Conservation (phyloP, 2,888 invertebrate genomes). For the Gerris lacustris region DNA sequence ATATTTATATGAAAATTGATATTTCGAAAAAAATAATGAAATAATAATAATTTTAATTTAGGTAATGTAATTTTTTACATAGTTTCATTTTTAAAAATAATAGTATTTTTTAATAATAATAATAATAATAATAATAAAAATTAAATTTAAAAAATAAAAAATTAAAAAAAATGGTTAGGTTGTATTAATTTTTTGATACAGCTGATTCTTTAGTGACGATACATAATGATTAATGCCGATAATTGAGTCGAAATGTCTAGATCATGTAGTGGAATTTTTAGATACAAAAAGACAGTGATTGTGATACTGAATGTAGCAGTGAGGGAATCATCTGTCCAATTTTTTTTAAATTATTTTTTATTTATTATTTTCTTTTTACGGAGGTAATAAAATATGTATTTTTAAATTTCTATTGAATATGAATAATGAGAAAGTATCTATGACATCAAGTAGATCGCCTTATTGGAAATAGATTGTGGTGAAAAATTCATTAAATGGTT, state of each 20-base stretch:
- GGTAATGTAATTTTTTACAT: not conserved
- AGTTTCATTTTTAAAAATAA: not conserved
- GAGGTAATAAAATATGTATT: too few species aligned
- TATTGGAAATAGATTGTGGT: too few species aligned
- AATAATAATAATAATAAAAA: too few species aligned
- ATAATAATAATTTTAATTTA: not conserved
- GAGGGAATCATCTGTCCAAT: not conserved
- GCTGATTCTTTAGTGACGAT: not conserved
- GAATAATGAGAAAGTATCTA: too few species aligned
- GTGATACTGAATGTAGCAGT: not conserved
- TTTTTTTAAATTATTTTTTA: conserved; percentile 9
- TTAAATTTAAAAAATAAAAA: not conserved
- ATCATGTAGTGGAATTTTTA: not conserved
- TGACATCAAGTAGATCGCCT: too few species aligned
- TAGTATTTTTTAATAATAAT: too few species aligned
- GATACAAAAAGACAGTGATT: not conserved
- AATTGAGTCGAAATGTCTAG: not conserved
- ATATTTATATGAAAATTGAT: conserved; percentile 25
- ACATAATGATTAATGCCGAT: not conserved
- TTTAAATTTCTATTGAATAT: too few species aligned
- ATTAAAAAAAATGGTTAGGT: not conserved
- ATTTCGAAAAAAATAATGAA: not conserved
- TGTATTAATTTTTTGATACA: not conserved
- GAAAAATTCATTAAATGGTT: too few species aligned
- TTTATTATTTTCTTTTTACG: not conserved